Percentiles rank a stretch among this genome's conserved stretches.
Evolutionary conservation across 1,140 invertebrate genomes (phyloP).

Genomic region (Listronotus oregonensis): DNA sequence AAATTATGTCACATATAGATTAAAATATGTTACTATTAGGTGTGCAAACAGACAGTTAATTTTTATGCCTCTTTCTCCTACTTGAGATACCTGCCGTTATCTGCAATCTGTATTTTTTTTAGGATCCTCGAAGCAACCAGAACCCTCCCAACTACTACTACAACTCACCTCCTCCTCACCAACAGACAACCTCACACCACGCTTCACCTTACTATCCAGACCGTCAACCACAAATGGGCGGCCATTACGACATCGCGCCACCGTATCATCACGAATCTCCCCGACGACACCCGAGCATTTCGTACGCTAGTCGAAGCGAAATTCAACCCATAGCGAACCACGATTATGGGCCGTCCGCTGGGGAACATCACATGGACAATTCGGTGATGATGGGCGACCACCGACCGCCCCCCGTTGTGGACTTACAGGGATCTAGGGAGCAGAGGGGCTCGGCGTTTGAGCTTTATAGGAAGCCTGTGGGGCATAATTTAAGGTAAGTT

Average conservation of each 20-base stretch:
- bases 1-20: no score
- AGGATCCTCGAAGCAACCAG: slow-evolving; percentile 55
- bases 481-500: slow-evolving; percentile 76
- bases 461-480: slow-evolving; percentile 85
- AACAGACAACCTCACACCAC: slow-evolving; percentile 48
- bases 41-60: no score
- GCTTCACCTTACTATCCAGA: slow-evolving; percentile 47
- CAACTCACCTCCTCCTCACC: slow-evolving; percentile 55
- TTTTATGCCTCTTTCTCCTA: no score
- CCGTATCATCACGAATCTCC: slow-evolving; percentile 50
- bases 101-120: not conserved
- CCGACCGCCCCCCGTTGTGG: slow-evolving; percentile 51
- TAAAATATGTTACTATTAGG: no score
- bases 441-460: slow-evolving; percentile 94
- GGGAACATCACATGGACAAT: slow-evolving; percentile 26
- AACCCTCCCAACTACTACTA: slow-evolving; percentile 56
- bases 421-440: slow-evolving; percentile 74
- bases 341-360: slow-evolving; percentile 43
- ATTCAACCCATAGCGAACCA: slow-evolving; percentile 52
- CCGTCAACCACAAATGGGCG: slow-evolving; percentile 38
- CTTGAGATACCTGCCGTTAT: no score
- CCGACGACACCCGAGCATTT: slow-evolving; percentile 52
- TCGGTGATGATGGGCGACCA: slow-evolving; percentile 44
- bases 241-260: slow-evolving; percentile 53
- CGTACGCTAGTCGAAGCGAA: slow-evolving; percentile 54